Conservation (phyloP, 2,797 vertebrate species). For the Acipenser oxyrinchus region DNA sequence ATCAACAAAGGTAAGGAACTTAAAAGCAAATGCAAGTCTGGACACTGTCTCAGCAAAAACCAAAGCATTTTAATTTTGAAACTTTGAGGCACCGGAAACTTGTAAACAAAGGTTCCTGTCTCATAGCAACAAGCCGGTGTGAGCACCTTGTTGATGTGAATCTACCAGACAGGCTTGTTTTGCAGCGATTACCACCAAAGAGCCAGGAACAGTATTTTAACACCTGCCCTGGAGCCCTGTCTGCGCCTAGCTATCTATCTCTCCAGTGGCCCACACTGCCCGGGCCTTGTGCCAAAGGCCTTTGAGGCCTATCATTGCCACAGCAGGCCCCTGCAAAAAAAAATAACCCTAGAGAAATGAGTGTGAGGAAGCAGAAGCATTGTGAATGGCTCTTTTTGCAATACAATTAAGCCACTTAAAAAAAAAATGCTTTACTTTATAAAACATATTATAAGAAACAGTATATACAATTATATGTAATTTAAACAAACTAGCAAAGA, state of each 20-base stretch:
- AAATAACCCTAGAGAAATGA: slow-evolving; percentile 37
- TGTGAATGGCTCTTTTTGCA: slow-evolving; percentile 15
- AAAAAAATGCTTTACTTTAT: slow-evolving; percentile 4
- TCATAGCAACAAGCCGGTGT: slow-evolving; percentile 64
- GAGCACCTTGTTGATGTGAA: slow-evolving; percentile 58
- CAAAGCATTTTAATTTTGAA: slow-evolving; percentile 62
- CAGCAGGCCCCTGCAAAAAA: slow-evolving; percentile 43
- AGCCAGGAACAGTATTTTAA: slow-evolving; percentile 66
- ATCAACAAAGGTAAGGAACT: slow-evolving; percentile 24
- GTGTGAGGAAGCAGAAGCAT: slow-evolving; percentile 3
- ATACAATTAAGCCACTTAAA: slow-evolving; percentile 8
- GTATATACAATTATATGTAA: no score
- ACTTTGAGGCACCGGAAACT: slow-evolving; percentile 58
- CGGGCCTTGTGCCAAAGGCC: slow-evolving; percentile 60
- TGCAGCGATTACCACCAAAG: slow-evolving; percentile 60
- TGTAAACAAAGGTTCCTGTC: slow-evolving; percentile 70
- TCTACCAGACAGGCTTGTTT: slow-evolving; percentile 65
- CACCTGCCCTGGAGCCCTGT: slow-evolving; percentile 66
- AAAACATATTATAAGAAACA: background rate
- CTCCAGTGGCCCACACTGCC: slow-evolving; percentile 60
- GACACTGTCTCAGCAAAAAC: slow-evolving; percentile 42
- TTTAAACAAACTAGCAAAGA: no score
- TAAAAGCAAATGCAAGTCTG: slow-evolving; percentile 39
- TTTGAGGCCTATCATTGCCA: slow-evolving; percentile 48
- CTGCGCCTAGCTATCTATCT: slow-evolving; percentile 54